These are phyloP conservation scores for Dicyrtoma fusca DNA, from an alignment of 2,888 invertebrate genomes.

Conservation along the genomic window DNA sequence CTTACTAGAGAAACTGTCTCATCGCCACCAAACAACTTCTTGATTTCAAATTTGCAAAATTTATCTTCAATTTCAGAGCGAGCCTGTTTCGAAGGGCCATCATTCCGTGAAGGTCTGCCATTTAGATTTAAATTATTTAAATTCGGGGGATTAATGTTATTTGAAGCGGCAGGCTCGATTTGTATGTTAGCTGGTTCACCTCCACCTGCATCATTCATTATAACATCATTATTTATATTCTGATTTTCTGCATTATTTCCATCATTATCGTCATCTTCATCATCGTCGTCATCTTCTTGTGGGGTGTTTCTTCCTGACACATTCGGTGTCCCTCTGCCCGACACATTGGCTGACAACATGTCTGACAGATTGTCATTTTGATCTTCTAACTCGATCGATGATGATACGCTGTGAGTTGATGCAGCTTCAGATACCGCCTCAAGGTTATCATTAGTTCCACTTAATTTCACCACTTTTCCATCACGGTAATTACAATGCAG, in stretches of 20 bases:
- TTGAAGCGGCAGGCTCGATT: conserved; percentile 1
- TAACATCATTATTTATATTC: conserved; percentile 37
- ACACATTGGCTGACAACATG: conserved; percentile 95
- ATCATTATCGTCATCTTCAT: conserved; percentile 39
- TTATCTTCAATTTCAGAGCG: conserved; percentile 96
- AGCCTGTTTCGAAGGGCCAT: conserved; percentile 65
- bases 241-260: conserved; percentile 33
- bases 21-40: conserved; percentile 74
- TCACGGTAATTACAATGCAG: conserved; percentile 44
- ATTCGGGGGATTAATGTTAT: conserved; percentile 53
- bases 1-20: conserved; percentile 96
- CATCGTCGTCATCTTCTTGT: conserved; percentile 62
- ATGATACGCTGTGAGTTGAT: conserved; percentile 90
- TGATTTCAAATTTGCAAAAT: conserved; percentile 97
- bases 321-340: conserved; percentile 89
- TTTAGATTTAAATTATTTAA: conserved; percentile 52
- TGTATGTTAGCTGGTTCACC: conserved; percentile 16
- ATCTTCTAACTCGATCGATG: conserved; percentile 77
- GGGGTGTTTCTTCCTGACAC: conserved; percentile 97
- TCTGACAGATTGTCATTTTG: conserved; percentile 91
- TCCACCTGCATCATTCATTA: conserved; percentile 45
- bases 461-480: conserved; percentile 41
- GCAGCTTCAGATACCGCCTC: conserved; percentile 96
- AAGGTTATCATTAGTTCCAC: conserved; percentile 83
- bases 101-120: conserved; percentile 36